A percentile compares a stretch with the other conserved stretches of the same genome.
Evolutionary conservation across 35 echinoderm and acorn worm genomes (phyloP).

Genomic region (Acanthaster planci): DNA sequence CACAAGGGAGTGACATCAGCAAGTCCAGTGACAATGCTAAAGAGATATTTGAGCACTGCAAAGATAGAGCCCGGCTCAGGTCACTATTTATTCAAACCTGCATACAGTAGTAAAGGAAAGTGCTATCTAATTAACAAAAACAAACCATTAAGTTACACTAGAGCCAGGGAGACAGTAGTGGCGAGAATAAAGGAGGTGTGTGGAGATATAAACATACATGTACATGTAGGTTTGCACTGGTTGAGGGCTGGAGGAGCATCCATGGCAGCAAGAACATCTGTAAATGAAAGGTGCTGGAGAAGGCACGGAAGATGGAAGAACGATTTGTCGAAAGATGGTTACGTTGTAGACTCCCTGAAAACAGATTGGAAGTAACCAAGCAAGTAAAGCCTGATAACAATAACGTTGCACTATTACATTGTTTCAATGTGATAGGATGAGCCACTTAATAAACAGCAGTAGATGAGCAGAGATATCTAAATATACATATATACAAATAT

Average conservation of each 20-base stretch:
- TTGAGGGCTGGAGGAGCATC: slow-evolving; percentile 37
- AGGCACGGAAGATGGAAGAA: slow-evolving; percentile 50
- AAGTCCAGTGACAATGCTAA: too few relatives aligned
- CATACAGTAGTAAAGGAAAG: not conserved
- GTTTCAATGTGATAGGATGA: too few relatives aligned
- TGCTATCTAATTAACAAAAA: not conserved
- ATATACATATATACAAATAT: too few relatives aligned
- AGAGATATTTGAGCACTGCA: not conserved
- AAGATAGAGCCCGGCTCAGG: not conserved
- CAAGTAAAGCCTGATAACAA: not conserved
- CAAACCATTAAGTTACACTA: not conserved
- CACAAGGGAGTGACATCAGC: too few relatives aligned
- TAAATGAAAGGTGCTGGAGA: slow-evolving; percentile 36
- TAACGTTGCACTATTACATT: too few relatives aligned
- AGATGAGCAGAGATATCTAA: too few relatives aligned
- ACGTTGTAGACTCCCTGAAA: slow-evolving; percentile 38
- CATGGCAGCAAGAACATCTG: slow-evolving; percentile 24
- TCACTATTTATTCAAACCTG: not conserved
- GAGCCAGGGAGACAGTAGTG: not conserved
- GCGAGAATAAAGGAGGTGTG: not conserved
- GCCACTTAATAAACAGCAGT: too few relatives aligned
- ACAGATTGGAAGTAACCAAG: slow-evolving; percentile 14
- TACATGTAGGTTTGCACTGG: slow-evolving; percentile 37
- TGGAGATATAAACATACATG: slow-evolving; percentile 6
- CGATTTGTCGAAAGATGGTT: slow-evolving; percentile 39